Conservation (phyloP, 2,113 vertebrate species). For the Chascanopsetta lugubris region DNA sequence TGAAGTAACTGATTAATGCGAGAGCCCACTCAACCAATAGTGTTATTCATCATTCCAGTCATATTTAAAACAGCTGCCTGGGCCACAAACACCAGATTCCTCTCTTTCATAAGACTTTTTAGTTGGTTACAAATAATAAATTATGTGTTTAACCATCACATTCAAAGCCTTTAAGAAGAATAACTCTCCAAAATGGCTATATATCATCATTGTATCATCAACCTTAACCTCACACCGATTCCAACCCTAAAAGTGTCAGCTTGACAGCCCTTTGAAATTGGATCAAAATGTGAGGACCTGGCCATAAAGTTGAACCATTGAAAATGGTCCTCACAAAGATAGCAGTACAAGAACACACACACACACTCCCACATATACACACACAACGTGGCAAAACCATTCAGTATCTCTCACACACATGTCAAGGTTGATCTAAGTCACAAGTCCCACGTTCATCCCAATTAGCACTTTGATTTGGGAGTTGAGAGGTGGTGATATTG, state of each 20-base stretch:
- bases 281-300: not conserved
- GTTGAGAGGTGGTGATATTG: constrained; percentile 74
- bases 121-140: too few relatives aligned
- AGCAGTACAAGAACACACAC: not conserved
- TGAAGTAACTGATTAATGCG: not conserved
- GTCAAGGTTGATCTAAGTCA: constrained; percentile 72
- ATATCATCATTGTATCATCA: too few relatives aligned
- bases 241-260: not conserved
- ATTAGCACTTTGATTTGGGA: constrained; percentile 75
- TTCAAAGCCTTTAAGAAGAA: too few relatives aligned
- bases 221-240: not conserved
- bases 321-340: not conserved
- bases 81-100: too few relatives aligned
- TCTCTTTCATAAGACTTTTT: too few relatives aligned
- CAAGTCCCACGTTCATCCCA: constrained; percentile 72
- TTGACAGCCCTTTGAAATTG: not conserved
- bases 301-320: too few relatives aligned
- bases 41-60: too few relatives aligned
- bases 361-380: constrained; percentile 4
- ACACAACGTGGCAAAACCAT: constrained; percentile 29
- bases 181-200: too few relatives aligned
- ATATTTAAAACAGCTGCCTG: too few relatives aligned
- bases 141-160: too few relatives aligned
- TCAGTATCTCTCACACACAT: constrained; percentile 63
- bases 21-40: not conserved